Conservation (phyloP, 2,797 vertebrate species). For the Urocyon cinereoargenteus region DNA sequence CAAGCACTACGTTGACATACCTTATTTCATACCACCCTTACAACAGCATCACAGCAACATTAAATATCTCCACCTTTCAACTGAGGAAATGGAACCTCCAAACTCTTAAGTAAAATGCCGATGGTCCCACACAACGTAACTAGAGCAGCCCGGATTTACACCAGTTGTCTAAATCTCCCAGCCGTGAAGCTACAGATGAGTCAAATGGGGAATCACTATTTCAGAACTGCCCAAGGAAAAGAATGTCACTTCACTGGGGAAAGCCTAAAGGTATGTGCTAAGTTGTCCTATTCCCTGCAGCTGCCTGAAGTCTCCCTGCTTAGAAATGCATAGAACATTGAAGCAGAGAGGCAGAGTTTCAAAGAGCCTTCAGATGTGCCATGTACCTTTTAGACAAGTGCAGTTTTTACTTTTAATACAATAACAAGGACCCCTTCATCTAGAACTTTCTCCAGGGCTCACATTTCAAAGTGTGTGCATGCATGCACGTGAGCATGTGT, state of each 20-base stretch:
- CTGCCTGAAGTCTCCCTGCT: conserved; percentile 70
- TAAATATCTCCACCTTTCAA: not conserved
- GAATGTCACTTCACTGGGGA: not conserved
- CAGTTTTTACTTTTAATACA: conserved; percentile 78
- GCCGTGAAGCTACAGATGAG: not conserved
- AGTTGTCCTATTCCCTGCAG: conserved; percentile 28
- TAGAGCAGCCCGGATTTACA: not conserved
- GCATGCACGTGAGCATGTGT: not conserved
- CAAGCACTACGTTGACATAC: not conserved
- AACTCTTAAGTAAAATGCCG: not conserved
- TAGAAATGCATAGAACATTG: conserved; percentile 71
- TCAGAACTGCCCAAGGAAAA: not conserved
- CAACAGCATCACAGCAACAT: not conserved
- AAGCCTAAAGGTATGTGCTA: not conserved
- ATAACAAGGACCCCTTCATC: conserved; percentile 65
- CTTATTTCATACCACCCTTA: not conserved
- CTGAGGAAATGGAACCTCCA: not conserved
- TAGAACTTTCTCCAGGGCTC: conserved; percentile 63
- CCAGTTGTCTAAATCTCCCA: not conserved
- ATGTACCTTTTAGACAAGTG: conserved; percentile 64
- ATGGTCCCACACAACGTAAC: not conserved
- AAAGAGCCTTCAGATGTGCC: conserved; percentile 66
- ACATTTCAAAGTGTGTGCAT: not conserved
- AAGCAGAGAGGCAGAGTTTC: conserved; percentile 55
- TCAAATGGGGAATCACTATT: not conserved